Evolutionary conservation across 1,140 invertebrate genomes (phyloP), one percentile per base, ranked within the genome.

Genomic region (Cardiocondyla obscurior): DNA sequence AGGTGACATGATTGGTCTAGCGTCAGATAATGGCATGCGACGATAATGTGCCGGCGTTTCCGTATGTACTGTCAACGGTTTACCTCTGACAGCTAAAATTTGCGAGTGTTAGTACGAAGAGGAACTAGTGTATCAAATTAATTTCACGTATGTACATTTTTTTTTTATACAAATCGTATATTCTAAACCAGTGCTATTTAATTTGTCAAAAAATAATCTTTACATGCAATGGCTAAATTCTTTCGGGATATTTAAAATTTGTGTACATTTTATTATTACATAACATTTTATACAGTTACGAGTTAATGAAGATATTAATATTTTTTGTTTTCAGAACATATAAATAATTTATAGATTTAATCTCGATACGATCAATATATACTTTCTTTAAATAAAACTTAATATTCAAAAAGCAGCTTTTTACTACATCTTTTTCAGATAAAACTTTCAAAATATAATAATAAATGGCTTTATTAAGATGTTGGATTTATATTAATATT

Each of bases 21-120:
- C 91, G 60, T 94, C 92, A 16, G 93, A 94, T 70, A 94, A 86
- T 42, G 94, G 94, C 19, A 91, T 92, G 81, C 93, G 94, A 65
- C 93, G 91, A 16, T 92, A 89, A 39, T 94, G 82, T 67, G 88
- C 86, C 46, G 90, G 90, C 77, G 86, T 81, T 60, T 90, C 90
- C 84, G 67, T 60, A 70, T 91, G 89, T 74, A 90, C 84, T 87
- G 84, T 89, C 81, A 91, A 88, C 73, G 88, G 85, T 89, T 91
- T 92, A 65, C 85, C 88, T 69, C 89, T 92, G 84, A 87, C 85
- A 82, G 90, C 90, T 91, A 91, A 90, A 92, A 92, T 87, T 90
- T 90, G 86, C 79, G 84, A 88, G 77, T 60, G 89, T 93, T 92
- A 93, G 90, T 91, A 90, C 84, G 44, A 58, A 53, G 53, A 77